Base-by-base conservation (phyloP, 1,140 invertebrate genomes). In the Heliconius nattereri region DNA sequence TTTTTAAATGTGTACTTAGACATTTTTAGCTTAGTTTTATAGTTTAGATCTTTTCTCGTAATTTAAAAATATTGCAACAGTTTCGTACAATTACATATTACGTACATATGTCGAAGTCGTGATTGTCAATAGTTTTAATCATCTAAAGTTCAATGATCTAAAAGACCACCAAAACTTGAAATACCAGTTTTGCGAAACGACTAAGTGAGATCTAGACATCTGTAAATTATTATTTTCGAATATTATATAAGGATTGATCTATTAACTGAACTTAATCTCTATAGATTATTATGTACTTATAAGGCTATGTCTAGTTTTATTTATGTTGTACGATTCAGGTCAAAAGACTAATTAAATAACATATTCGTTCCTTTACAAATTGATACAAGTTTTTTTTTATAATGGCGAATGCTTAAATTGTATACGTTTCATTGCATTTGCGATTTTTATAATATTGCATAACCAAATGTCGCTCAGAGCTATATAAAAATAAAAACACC, bases 81-180 rank as follows among this genome's bases (percentile, higher is more conserved):
- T 66, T 66, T 66, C n/a, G 29, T 66, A 29, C 6, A 66, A 66
- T 29, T 16, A 66, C n/a, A 26, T 16, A 66, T 66, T 26, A 26
- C 8, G 60, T 29, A 23, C 7, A n/a, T 60, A 66, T 57, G 60
- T 29, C 60, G 60, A 66, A 26, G 3, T 66, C 60, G 60, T 26
- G 81, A 81, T 81, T 76, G 75, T 77, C 60, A 80, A 83, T 83
- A 66, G 77, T 60, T 66, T 73, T 72, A 81, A 78, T 60, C 73
- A 52, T 75, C 60, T 70, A 77, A 80, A 86, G 85, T 85, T 87
- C 87, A 83, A 87, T 85, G 85, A 81, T 84, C 86, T 81, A 78
- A 85, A 81, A 83, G 75, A 71, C 82, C 81, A 81, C 85, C 83
- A 80, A 87, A 88, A 90, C 88, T 85, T 85, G 88, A 87, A 86